phyloP scores from a whole-genome alignment of 2,888 invertebrate species.

The Chalcosyrphus nemorum region DNA sequence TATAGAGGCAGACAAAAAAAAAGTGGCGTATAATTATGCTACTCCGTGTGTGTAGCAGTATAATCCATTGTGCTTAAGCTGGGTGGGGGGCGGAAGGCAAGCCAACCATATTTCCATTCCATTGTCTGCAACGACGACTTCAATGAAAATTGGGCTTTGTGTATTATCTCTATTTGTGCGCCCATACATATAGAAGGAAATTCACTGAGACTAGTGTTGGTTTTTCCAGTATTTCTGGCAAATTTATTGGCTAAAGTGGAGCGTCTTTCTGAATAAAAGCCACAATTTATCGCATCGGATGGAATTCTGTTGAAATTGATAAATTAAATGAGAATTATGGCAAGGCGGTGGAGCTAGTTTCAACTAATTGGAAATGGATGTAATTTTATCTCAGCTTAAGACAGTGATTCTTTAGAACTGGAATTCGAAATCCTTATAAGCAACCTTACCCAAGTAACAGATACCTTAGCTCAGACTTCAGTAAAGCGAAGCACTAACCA shows the following conservation, averaged over 20 bases:
- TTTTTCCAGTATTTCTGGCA: background rate
- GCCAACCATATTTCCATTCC: slow-evolving; percentile 12
- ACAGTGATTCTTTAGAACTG: too few relatives aligned
- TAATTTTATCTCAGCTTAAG: too few relatives aligned
- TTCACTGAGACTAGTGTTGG: background rate
- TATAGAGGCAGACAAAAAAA: slow-evolving; percentile 29
- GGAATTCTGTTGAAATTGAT: background rate
- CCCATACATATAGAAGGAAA: background rate
- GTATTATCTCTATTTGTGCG: slow-evolving; percentile 1
- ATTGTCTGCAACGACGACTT: slow-evolving; percentile 39
- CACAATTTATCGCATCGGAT: background rate
- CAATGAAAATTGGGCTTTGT: slow-evolving; percentile 38
- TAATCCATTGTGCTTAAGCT: slow-evolving; percentile 11
- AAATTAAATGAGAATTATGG: too few relatives aligned
- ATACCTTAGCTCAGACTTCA: too few relatives aligned
- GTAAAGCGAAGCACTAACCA: too few relatives aligned
- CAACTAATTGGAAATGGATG: too few relatives aligned
- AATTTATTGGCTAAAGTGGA: background rate
- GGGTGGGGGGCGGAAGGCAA: background rate
- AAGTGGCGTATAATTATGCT: slow-evolving; percentile 53
- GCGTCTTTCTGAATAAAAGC: background rate
- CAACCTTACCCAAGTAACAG: too few relatives aligned
- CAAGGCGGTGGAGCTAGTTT: too few relatives aligned
- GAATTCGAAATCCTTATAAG: too few relatives aligned
- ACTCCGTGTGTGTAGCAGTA: slow-evolving; percentile 11